Evolutionary conservation across 2,113 vertebrate species (phyloP), one percentile per base, ranked within the genome.

Genomic region (Arizona elegans): DNA sequence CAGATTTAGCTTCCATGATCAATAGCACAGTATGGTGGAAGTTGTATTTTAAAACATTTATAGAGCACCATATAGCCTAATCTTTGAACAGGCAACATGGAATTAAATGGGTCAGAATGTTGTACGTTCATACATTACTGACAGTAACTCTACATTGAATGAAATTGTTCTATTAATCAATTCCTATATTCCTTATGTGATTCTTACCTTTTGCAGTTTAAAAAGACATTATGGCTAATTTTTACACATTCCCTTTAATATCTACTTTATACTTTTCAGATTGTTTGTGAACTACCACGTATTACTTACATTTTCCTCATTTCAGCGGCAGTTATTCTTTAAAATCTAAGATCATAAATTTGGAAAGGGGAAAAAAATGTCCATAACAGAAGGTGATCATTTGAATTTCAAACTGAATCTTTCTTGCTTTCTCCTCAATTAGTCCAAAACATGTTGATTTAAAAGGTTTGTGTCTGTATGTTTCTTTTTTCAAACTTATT

Each of bases 381-480:
- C 96, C 97, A 96, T 95, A 98, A 98, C 98, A 98, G 97, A 98
- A 98, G 97, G 97, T 96, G 96, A 98, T 97, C 96, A 98, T 98
- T 98, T 98, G 97, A 97, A 98, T 98, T 97, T 98, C 97, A 98
- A 97, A 98, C 97, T 98, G 97, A 95, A 97, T 97, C 97, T 98
- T 47, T 97, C 97, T 97, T 97, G 96, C 96, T 97, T 97, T 97
- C 97, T 96, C 96, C 94, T 97, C 97, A 98, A 97, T 98, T 98
- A 98, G 95, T 97, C 95, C 96, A 98, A 98, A 98, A 98, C 97
- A 98, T 97, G 97, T 98, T 98, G 98, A 98, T 98, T 97, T 97
- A 97, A 97, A 97, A 97, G 97, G 96, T 96, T 94, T 97, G 91
- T 97, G 95, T 97, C 93, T 96, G 95, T 95, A 96, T 96, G 95